Evolutionary conservation across 2,888 invertebrate species (phyloP), one percentile per base, ranked within the genome.

Genomic region (Eurytoma californica): DNA sequence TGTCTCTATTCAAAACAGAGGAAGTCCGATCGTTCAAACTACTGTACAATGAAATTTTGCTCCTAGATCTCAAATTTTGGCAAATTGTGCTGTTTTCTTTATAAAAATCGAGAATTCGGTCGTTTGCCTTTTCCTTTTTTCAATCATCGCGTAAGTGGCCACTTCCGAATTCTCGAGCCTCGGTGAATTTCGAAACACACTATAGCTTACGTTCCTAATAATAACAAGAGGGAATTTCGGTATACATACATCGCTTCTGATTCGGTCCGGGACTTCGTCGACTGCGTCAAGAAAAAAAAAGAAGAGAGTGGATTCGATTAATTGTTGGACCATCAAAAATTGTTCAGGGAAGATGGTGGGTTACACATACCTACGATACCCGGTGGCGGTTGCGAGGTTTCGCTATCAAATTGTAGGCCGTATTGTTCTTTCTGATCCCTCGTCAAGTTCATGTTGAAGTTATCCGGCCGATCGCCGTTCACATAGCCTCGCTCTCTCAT

Each of bases 341-440:
- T 28, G 18, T 69, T 53, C 28, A n/a, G 16, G 3, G 12, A 2
- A 55, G 3, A 39, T 18, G 5, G 9, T 14, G 18, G 20, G 13
- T 0, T 1, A 28, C 47, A 74, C 85, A 86, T 80, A 89, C 90
- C 89, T 77, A 88, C 83, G 81, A 90, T 90, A 78, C 87, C 89
- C 14, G 67, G 53, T 16, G 20, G 24, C 0, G 20, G 30, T 30
- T 28, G 30, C 16, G 51, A 3, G 24, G 80, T 69, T 53, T 92
- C 91, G 18, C 92, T 91, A 3, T 88, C 88, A 87, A 95, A 95
- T 90, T 96, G 96, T 72, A 92, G 92, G 70, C 94, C 95, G 86
- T 96, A 96, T 83, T 95, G 95, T 83, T 94, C 92, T 72, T 94
- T 94, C 88, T 95, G 95, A 87, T 93, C 93, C 87, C 92, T 93